These are phyloP conservation scores for Emydocephalus ijimae DNA, from an alignment of 2,113 vertebrate genomes.

Conservation along the genomic window DNA sequence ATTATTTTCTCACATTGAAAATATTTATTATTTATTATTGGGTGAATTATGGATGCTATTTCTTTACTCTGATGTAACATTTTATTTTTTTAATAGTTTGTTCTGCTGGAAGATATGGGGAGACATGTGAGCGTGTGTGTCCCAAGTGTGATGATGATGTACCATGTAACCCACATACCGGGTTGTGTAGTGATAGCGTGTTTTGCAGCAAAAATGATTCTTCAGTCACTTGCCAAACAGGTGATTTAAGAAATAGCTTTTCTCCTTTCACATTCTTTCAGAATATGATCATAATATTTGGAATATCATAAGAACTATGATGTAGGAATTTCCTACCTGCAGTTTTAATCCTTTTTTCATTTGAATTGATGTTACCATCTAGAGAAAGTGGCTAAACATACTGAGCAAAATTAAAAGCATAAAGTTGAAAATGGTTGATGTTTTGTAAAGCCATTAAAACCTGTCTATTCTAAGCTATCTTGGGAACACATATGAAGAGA, in stretches of 20 bases:
- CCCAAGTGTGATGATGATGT: neutral
- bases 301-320: neutral
- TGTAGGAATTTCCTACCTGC: neutral
- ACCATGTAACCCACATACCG: constrained; percentile 24
- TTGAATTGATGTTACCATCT: neutral
- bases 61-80: neutral
- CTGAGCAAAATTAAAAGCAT: neutral
- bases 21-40: neutral
- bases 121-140: constrained; percentile 7
- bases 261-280: neutral
- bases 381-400: neutral
- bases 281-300: neutral
- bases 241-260: neutral
- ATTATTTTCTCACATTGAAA: neutral
- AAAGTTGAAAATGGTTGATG: neutral
- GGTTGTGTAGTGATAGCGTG: constrained; percentile 11
- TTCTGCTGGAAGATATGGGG: constrained; percentile 20
- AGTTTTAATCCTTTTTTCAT: neutral
- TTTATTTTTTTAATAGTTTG: constrained; percentile 10
- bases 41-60: neutral
- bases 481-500: neutral
- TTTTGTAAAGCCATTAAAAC: neutral
- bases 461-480: neutral
- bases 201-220: constrained; percentile 5
- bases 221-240: constrained; percentile 19